Evolutionary conservation across 2,888 invertebrate genomes (phyloP).

Genomic region (Rhingia campestris): DNA sequence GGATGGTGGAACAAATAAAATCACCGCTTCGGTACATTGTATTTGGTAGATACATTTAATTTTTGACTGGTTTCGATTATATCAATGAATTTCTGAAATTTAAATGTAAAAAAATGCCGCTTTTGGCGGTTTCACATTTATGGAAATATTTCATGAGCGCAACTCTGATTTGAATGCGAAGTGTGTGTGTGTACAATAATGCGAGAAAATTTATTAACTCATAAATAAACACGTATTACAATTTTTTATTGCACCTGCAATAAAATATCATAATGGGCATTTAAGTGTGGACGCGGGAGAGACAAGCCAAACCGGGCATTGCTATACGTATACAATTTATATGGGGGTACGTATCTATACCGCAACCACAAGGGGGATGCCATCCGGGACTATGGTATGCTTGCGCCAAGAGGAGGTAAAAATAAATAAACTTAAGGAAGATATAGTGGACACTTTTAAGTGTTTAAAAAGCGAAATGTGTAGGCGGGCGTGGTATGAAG

Average conservation of each 20-base stretch:
- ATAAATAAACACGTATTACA: conserved; percentile 75
- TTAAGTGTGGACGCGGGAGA: conserved; percentile 58
- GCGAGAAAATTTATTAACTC: conserved; percentile 74
- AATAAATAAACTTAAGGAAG: conserved; percentile 60
- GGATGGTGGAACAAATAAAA: background rate
- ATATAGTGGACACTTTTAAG: conserved; percentile 57
- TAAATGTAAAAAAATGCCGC: conserved; percentile 9
- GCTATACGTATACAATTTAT: conserved; percentile 4
- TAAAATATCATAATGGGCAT: conserved; percentile 68
- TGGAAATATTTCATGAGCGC: background rate
- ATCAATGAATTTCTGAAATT: conserved; percentile 9
- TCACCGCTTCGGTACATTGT: conserved; percentile 39
- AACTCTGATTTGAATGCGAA: conserved; percentile 34
- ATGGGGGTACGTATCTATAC: conserved; percentile 4
- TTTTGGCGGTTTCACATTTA: background rate
- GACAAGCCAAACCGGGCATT: conserved; percentile 41
- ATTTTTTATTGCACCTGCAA: conserved; percentile 64
- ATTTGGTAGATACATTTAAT: conserved; percentile 3
- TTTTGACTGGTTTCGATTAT: background rate
- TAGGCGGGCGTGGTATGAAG: conserved; percentile 13
- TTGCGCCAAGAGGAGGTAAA: conserved; percentile 24
- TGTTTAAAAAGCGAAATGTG: conserved; percentile 19
- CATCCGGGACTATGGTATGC: conserved; percentile 16
- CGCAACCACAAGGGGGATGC: conserved; percentile 42
- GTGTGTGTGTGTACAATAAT: conserved; percentile 67